Base-by-base conservation (phyloP, 2,113 vertebrate species). In the Phylloscopus trochilus region DNA sequence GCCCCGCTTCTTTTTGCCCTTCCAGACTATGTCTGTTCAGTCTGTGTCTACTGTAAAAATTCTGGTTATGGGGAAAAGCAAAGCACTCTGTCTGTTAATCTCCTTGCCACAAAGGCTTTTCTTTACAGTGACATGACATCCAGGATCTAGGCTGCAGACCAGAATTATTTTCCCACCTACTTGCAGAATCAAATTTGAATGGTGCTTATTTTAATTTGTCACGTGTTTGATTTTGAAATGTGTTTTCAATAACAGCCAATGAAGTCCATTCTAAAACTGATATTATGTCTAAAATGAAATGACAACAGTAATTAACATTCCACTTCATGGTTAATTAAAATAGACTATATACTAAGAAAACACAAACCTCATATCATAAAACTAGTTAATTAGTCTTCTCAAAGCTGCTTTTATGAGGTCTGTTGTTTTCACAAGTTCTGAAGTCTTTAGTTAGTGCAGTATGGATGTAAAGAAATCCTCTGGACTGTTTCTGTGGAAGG, bases 311-410 rank as follows among this genome's bases (percentile, higher is more conserved):
- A 97, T 96, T 97, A 95, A 83, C 43, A 74, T 91, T 93, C 89
- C 8, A 87, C 56, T 97, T 96, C 81, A 91, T 74, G 58, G 62
- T 87, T 96, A 96, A 96, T 97, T 96, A 88, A 97, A 93, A 94
- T 89, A 84, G 85, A 93, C 94, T 92, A 58, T 74, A 92, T 56
- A 53, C 30, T 58, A 94, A 95, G 80, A 86, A 92, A 96, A 84
- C 58, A 92, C 37, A 87, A 95, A 89, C 53, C 83, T 93, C 15
- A 5, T 72, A 46, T 70, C 23, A 49, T 37, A 55, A 69, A 93
- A 77, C 33, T 87, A 75, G 89, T 92, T 92, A 91, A 95, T 96
- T 90, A 83, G 63, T 75, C 41, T 85, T 82, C 63, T 77, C 33
- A 87, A 81, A 94, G 63, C 52, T 89, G 35, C 43, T 88, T 90